A percentile compares a stretch with the other conserved stretches of the same genome.
Evolutionary conservation across 2,797 vertebrate genomes (phyloP).

Genomic region (Microhierax caerulescens): DNA sequence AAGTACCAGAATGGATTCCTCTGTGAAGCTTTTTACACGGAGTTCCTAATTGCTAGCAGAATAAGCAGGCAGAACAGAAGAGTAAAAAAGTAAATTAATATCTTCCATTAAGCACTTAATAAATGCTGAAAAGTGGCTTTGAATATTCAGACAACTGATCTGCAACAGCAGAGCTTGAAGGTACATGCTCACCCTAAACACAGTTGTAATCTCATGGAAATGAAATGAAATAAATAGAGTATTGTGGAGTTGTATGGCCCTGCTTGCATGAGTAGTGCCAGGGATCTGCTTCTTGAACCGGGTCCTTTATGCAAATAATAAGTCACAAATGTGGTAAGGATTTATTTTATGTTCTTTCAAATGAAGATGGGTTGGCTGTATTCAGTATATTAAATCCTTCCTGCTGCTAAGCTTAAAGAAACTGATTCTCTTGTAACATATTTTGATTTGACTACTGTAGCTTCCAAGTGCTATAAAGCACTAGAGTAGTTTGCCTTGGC

Average conservation of each 20-base stretch:
- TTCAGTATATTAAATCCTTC: slow-evolving; percentile 72
- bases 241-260: background rate
- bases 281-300: background rate
- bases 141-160: background rate
- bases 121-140: background rate
- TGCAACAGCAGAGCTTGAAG: background rate
- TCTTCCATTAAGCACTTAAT: background rate
- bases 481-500: slow-evolving; percentile 74
- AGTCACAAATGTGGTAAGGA: slow-evolving; percentile 58
- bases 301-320: slow-evolving; percentile 32
- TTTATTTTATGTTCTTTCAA: slow-evolving; percentile 56
- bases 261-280: background rate
- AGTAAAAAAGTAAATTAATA: background rate
- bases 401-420: slow-evolving; percentile 67
- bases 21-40: background rate
- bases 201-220: background rate
- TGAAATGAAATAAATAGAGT: background rate
- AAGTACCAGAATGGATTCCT: background rate
- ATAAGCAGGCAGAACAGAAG: background rate
- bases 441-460: slow-evolving; percentile 69
- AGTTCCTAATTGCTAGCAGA: background rate
- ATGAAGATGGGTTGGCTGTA: slow-evolving; percentile 63
- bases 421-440: slow-evolving; percentile 63
- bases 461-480: slow-evolving; percentile 74
- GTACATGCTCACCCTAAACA: background rate